phyloP scores from a whole-genome alignment of 2,113 vertebrate genomes.

The Talpa occidentalis region DNA sequence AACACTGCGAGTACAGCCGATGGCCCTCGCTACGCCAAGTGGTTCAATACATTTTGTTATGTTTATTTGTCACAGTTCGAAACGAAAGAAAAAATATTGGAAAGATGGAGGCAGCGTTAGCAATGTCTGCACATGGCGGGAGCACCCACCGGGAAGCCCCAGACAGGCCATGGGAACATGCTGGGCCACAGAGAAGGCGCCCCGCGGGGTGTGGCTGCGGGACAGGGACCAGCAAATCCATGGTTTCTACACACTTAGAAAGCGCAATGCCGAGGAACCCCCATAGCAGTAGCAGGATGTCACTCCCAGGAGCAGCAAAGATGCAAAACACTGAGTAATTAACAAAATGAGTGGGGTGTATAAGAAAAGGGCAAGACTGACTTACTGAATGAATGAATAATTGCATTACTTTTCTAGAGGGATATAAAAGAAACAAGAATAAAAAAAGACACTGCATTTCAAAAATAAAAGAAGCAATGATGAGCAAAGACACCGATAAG shows the following conservation, averaged over 20 bases:
- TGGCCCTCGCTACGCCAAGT: accelerated
- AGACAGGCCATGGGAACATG: background rate
- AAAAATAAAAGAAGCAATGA: too few species aligned
- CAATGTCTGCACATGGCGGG: too few species aligned
- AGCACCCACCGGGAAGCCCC: too few species aligned
- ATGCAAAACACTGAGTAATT: accelerated
- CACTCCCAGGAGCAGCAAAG: background rate
- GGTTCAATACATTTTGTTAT: too few species aligned
- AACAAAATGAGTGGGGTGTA: background rate
- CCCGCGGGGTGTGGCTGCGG: accelerated
- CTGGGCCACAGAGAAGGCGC: accelerated
- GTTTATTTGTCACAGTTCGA: background rate
- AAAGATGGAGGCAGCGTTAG: background rate
- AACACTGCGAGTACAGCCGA: accelerated
- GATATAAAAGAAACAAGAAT: background rate
- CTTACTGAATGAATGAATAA: background rate
- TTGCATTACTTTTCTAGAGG: too few species aligned
- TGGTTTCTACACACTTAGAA: background rate
- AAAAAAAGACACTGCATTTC: too few species aligned
- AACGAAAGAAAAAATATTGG: background rate
- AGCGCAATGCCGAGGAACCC: accelerated
- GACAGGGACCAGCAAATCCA: accelerated
- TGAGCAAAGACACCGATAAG: background rate
- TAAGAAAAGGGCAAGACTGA: background rate
- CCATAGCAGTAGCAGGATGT: accelerated